A percentile compares a stretch with the other conserved stretches of the same genome.
Evolutionary conservation across 2,888 invertebrate species (phyloP).

Genomic region (Sphaerophoria taeniata): DNA sequence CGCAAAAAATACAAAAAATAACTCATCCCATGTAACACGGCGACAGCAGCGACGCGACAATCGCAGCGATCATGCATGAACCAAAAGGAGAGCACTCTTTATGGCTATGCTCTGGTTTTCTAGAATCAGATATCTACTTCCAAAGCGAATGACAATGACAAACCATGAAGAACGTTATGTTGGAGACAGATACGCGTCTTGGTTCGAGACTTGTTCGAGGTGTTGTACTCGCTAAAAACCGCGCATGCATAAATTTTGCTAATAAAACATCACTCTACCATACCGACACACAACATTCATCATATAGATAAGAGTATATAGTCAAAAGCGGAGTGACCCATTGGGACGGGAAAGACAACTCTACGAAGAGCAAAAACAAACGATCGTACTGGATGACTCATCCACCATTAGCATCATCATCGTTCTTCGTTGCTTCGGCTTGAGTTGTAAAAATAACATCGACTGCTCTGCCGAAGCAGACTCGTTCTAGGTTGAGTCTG

Average conservation of each 20-base stretch:
- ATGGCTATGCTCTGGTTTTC: slow-evolving; percentile 56
- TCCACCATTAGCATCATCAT: slow-evolving; percentile 11
- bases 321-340: slow-evolving; percentile 54
- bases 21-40: slow-evolving; percentile 55
- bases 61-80: slow-evolving; percentile 62
- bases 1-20: slow-evolving; percentile 20
- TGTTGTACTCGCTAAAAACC: slow-evolving; percentile 10
- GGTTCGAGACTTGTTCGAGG: neutral
- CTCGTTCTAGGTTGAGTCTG: slow-evolving; percentile 57
- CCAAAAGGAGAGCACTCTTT: slow-evolving; percentile 32
- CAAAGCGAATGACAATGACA: slow-evolving; percentile 38
- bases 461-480: neutral
- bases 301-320: slow-evolving; percentile 8
- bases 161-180: slow-evolving; percentile 52
- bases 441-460: neutral
- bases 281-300: slow-evolving; percentile 4
- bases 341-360: slow-evolving; percentile 33
- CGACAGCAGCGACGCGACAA: neutral
- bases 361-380: neutral
- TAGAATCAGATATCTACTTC: slow-evolving; percentile 44
- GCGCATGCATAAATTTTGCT: slow-evolving; percentile 58
- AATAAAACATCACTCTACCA: slow-evolving; percentile 10
- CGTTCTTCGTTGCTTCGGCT: neutral
- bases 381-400: slow-evolving; percentile 61
- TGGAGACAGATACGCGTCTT: slow-evolving; percentile 17